Conservation (phyloP, 1,140 invertebrate species). For the Andricus grossulariae region DNA sequence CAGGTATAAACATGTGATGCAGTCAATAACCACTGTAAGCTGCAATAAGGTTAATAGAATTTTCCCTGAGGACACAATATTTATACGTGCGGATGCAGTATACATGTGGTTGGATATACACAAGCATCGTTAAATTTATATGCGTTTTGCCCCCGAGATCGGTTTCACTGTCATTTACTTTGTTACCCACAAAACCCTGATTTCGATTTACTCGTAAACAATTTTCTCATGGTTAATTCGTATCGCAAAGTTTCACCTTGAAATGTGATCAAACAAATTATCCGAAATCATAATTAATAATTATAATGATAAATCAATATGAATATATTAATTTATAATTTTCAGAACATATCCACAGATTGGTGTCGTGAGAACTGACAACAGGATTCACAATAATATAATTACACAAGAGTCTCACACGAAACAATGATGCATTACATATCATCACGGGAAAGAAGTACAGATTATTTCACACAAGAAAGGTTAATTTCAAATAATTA, state of each 20-base stretch:
- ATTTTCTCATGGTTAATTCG: not conserved
- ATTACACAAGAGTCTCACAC: constrained; percentile 6
- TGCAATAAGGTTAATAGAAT: constrained; percentile 31
- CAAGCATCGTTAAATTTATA: constrained; percentile 20
- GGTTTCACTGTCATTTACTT: constrained; percentile 15
- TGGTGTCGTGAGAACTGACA: constrained; percentile 9
- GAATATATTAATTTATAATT: too few species aligned
- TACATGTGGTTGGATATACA: not conserved
- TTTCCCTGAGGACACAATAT: constrained; percentile 3
- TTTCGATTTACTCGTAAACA: constrained; percentile 2
- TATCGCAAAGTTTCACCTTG: not conserved
- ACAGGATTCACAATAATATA: not conserved
- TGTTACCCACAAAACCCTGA: constrained; percentile 2
- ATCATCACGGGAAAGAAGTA: not conserved
- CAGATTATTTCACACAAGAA: constrained; percentile 6
- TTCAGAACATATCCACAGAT: not conserved
- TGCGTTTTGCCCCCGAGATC: constrained; percentile 13
- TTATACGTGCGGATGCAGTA: not conserved
- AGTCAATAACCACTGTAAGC: constrained; percentile 5
- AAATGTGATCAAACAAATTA: too few species aligned
- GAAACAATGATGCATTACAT: constrained; percentile 18
- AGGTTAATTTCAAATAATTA: constrained; percentile 17
- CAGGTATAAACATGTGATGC: not conserved
- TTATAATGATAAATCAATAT: too few species aligned
- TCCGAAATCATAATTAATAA: too few species aligned